Evolutionary conservation across 1,140 invertebrate genomes (phyloP).

Genomic region (Tetramorium simillimum): DNA sequence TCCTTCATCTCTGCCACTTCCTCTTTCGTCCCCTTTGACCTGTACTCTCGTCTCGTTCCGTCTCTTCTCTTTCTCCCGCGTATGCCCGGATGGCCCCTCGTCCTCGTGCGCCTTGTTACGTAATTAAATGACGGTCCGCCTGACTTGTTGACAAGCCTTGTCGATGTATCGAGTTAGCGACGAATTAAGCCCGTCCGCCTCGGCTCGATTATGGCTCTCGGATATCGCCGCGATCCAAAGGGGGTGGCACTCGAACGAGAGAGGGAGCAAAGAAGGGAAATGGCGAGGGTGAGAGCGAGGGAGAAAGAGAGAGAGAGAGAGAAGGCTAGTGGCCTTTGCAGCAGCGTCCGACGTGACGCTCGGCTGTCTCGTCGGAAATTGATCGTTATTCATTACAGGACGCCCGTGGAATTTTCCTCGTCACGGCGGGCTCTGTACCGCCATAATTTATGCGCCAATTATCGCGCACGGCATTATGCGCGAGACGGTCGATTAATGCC

Average conservation of each 20-base stretch:
- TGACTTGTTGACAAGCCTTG: conserved; percentile 79
- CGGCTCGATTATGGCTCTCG: conserved; percentile 72
- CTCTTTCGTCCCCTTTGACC: conserved; percentile 50
- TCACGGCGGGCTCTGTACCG: conserved; percentile 27
- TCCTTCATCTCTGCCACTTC: conserved; percentile 62
- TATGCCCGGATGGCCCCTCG: conserved; percentile 45
- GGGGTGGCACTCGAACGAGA: not conserved
- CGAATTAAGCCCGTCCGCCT: conserved; percentile 73
- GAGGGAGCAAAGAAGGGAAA: not conserved
- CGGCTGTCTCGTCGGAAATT: conserved; percentile 69
- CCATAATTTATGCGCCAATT: conserved; percentile 65
- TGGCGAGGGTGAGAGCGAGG: not conserved
- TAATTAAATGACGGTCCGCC: conserved; percentile 82
- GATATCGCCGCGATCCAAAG: conserved; percentile 67
- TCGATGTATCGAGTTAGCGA: conserved; percentile 79
- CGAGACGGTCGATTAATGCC: conserved; percentile 59
- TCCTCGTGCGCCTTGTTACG: conserved; percentile 72
- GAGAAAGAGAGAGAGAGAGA: not conserved
- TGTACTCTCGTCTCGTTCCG: not conserved
- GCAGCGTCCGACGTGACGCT: conserved; percentile 43
- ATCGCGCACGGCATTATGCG: conserved; percentile 62
- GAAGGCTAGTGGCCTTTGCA: conserved; percentile 1
- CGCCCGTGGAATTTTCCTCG: conserved; percentile 62
- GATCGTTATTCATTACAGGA: conserved; percentile 67
- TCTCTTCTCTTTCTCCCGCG: conserved; percentile 12